Base-by-base conservation (phyloP, 2,888 invertebrate species). In the Dendrolimus houi region DNA sequence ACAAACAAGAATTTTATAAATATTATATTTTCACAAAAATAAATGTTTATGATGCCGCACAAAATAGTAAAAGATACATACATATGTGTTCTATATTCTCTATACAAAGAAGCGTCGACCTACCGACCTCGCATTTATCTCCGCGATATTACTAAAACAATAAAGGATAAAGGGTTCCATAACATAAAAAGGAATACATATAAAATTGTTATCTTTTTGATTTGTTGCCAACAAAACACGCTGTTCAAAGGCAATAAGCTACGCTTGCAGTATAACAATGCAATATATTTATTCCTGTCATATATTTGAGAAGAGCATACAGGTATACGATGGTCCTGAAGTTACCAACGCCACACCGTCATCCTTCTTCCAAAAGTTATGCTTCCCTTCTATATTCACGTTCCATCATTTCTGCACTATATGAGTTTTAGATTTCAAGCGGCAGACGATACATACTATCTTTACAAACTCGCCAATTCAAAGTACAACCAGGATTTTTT, bases 161-260 rank as follows among this genome's bases (percentile, higher is more conserved):
- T 71, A 72, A 70, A 69, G 62, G 62, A 60, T 60, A 60, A 63
- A 63, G 58, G 62, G 62, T 60, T 59, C 58, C 59, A 58, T 62
- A 64, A 62, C 69, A 66, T 66, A 69, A 70, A 68, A 69, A 72
- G 62, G 64, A 68, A 66, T 60, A 62, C 59, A 60, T 63, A 62
- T 62, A 64, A 62, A 67, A 65, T 59, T 58, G 61, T 62, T 65
- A 72, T 70, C 62, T 60, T 58, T 68, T 63, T 69, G 64, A 68
- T 67, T 71, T 67, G 64, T 67, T 64, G 52, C 57, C 58, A 62
- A 58, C 59, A 58, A 52, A 59, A 57, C 55, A 65, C 61, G 57
- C 56, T 52, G 58, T 62, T 58, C 54, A 40, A 57, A 47, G 9
- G 47, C 47, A 47, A 47, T 47, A 47, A 9, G 47, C 47, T 47